Evolutionary conservation across 2,797 vertebrate genomes (phyloP), one percentile per base, ranked within the genome.

Genomic region (Phylloscopus collybita): DNA sequence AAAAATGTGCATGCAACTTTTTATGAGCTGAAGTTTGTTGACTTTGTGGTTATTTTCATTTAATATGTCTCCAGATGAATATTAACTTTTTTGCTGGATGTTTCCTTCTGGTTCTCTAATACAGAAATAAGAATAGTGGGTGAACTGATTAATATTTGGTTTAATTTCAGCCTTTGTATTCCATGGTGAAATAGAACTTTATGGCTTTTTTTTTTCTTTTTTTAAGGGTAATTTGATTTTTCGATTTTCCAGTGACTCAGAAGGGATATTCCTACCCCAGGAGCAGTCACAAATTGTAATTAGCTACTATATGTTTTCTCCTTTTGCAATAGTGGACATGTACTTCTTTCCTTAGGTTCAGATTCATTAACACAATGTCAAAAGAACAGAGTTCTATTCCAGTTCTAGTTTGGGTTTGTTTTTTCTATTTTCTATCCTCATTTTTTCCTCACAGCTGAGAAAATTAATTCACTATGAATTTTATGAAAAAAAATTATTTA

Each of bases 11-110:
- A 20, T 64, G 50, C 60, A 94, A 89, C 72, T 95, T 97, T 87
- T 86, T 90, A 22, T 36, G 49, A 84, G 59, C 56, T 92, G 84
- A 44, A 86, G 62, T 92, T 91, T 90, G 76, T 94, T 93, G 90
- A 90, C 82, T 94, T 82, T 50, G 38, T 90, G 67, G 71, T 93
- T 93, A 54, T 94, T 94, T 96, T 93, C 30, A 72, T 88, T 93
- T 95, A 94, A 73, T 86, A 45, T 0, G 4, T 73, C 88, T 92
- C 88, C 53, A 88, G 88, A 66, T 80, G 56, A 70, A 82, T 69
- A 88, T 85, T 88, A 90, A 76, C 47, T 64, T 81, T 54, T 88
- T 80, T 54, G 1, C 45, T 64, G 67, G 32, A 27, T 88, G 45
- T 84, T 82, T 92, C 76, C 78, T 76, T 84, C 76, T 90, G 64